A percentile compares a stretch with the other conserved stretches of the same genome.
Evolutionary conservation across 2,888 invertebrate genomes (phyloP).

Genomic region (Xylophagus ater): DNA sequence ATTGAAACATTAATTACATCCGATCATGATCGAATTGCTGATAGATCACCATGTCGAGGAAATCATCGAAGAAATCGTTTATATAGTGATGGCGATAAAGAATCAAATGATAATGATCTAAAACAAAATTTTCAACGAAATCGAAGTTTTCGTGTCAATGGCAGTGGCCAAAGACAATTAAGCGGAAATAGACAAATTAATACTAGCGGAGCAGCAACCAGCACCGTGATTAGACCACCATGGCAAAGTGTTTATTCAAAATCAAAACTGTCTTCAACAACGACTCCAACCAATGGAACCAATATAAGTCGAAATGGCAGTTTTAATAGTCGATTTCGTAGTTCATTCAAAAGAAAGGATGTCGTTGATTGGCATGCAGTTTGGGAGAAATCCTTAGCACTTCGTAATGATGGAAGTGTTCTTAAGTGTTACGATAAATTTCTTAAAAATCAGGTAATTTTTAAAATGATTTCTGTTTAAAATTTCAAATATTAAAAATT

Average conservation of each 20-base stretch:
- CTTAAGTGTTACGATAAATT: conserved; percentile 34
- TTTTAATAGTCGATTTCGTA: conserved; percentile 24
- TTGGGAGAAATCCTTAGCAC: conserved; percentile 32
- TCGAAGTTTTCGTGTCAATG: conserved; percentile 21
- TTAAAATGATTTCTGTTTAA: too few species aligned
- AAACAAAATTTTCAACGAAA: conserved; percentile 20
- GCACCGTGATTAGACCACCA: conserved; percentile 17
- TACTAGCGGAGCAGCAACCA: too few species aligned
- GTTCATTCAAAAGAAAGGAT: conserved; percentile 32
- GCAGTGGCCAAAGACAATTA: conserved; percentile 9
- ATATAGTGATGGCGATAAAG: conserved; percentile 24
- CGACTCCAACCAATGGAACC: conserved; percentile 1
- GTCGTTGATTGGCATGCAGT: conserved; percentile 31
- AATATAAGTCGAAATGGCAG: conserved; percentile 17
- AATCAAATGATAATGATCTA: conserved; percentile 12
- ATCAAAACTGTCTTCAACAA: conserved; percentile 10
- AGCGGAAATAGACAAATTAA: conserved; percentile 6
- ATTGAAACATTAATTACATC: conserved; percentile 10
- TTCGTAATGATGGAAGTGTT: conserved; percentile 26
- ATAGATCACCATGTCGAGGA: not conserved
- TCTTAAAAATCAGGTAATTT: conserved; percentile 31
- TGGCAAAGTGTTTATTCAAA: conserved; percentile 23
- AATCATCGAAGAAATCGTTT: conserved; percentile 19
- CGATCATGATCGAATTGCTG: conserved; percentile 9
- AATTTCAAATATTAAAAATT: too few species aligned